Evolutionary conservation across 2,888 invertebrate species (phyloP), one percentile per base, ranked within the genome.

Genomic region (Mechanitis messenoides): DNA sequence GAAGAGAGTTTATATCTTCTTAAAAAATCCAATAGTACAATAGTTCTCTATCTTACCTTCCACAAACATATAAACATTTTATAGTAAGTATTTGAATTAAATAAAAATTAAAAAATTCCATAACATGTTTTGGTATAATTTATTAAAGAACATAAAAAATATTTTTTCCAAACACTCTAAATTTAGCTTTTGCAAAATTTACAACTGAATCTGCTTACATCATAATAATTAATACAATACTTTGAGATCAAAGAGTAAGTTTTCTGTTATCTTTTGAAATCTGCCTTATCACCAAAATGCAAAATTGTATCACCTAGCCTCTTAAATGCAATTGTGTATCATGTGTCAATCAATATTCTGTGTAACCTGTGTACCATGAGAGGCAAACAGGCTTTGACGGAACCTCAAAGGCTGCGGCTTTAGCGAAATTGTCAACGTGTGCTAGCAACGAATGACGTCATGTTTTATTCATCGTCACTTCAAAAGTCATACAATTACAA

Each of bases 311-410:
- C 35, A 55, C 53, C 33, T 45, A 56, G 45, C 62, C 55, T 42
- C 59, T 63, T 63, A 59, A 58, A 64, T 64, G 45, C 63, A 65
- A 60, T 61, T 63, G 69, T 63, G 62, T 58, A 62, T n/a, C n/a
- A n/a, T 65, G 64, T 60, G 67, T 70, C 63, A 71, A 73, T 74
- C 74, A 72, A 74, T 74, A 73, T 72, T 68, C 71, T 69, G 61
- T 68, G 63, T 68, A 64, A 68, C 69, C 70, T 69, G 69, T 70
- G 68, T 72, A 71, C 67, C 63, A 64, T 60, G 68, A 71, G 71
- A 69, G 69, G 65, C 73, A 75, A 75, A 75, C 74, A 74, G 38
- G 68, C 75, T 74, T 75, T 75, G 75, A 74, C 71, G 71, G 66
- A 50, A 58, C 65, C 67, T 69, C 71, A 71, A 72, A 72, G 71